A percentile compares a stretch with the other conserved stretches of the same genome.
These are phyloP conservation scores for Drosophila villosipedis DNA, from an alignment of 2,888 invertebrate genomes.

Conservation along the genomic window DNA sequence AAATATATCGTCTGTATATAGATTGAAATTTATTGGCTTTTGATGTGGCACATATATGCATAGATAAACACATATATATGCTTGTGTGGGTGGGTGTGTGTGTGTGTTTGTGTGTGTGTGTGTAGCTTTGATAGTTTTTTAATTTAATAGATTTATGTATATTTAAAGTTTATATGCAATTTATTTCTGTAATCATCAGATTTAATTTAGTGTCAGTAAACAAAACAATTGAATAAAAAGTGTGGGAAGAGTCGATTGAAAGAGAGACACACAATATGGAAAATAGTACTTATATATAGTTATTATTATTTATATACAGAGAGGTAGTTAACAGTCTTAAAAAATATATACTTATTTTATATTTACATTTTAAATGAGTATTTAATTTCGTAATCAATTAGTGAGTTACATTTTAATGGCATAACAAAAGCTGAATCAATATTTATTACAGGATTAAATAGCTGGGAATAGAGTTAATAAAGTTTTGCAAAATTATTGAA, in stretches of 20 bases:
- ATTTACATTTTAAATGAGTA: slow-evolving; percentile 2
- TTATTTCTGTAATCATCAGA: slow-evolving; percentile 52
- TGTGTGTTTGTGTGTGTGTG: background rate
- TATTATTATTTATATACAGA: background rate
- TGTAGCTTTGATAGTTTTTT: slow-evolving; percentile 26
- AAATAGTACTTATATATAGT: slow-evolving; percentile 9
- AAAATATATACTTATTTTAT: background rate
- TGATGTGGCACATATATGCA: slow-evolving; percentile 21
- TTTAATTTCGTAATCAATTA: slow-evolving; percentile 1
- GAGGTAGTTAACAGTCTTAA: background rate
- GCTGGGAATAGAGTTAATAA: background rate
- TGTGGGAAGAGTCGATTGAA: slow-evolving; percentile 41
- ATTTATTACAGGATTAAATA: background rate
- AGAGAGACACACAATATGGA: slow-evolving; percentile 29
- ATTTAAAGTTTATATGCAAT: slow-evolving; percentile 35
- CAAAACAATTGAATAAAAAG: slow-evolving; percentile 43
- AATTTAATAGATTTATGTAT: slow-evolving; percentile 37
- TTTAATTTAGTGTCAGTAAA: slow-evolving; percentile 56
- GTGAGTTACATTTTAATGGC: background rate
- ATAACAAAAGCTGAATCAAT: background rate
- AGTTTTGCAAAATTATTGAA: slow-evolving; percentile 2
- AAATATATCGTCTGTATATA: slow-evolving; percentile 16
- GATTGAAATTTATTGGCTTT: slow-evolving; percentile 16
- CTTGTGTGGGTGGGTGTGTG: background rate
- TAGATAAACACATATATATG: slow-evolving; percentile 1